Evolutionary conservation across 2,797 vertebrate genomes (phyloP).

Genomic region (Chelmon rostratus): DNA sequence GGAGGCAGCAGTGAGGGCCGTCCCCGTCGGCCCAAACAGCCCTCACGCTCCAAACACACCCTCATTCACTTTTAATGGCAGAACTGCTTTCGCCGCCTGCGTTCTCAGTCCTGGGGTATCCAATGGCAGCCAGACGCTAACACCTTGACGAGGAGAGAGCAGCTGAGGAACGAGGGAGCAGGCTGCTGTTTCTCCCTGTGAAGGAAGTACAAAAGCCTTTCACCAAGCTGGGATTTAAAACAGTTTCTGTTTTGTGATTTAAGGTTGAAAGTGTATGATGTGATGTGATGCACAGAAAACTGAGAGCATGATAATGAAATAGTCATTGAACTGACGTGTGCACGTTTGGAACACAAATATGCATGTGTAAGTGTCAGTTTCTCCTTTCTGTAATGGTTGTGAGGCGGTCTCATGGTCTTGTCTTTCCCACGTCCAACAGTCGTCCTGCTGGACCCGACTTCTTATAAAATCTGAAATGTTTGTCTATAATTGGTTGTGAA

Average conservation of each 20-base stretch:
- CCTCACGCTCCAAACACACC: background rate
- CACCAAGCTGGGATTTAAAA: no score
- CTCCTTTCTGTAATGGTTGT: no score
- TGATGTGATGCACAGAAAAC: background rate
- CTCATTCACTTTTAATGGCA: conserved; percentile 32
- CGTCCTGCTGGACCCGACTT: no score
- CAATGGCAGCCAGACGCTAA: conserved; percentile 37
- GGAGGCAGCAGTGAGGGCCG: background rate
- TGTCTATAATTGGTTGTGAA: no score
- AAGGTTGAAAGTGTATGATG: background rate
- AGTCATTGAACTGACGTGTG: no score
- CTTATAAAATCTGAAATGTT: no score
- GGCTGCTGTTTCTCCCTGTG: background rate
- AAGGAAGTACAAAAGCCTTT: background rate
- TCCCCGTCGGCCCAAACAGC: background rate
- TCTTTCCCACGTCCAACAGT: no score
- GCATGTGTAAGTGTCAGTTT: no score
- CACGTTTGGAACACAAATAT: no score
- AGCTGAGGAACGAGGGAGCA: background rate
- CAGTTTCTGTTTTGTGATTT: background rate
- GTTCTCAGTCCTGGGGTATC: background rate
- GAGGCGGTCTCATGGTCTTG: no score
- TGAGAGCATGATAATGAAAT: no score
- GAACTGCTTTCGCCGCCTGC: background rate
- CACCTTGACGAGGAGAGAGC: conserved; percentile 1